phyloP scores from a whole-genome alignment of 2,113 vertebrate genomes.

The Perognathus longimembris region DNA sequence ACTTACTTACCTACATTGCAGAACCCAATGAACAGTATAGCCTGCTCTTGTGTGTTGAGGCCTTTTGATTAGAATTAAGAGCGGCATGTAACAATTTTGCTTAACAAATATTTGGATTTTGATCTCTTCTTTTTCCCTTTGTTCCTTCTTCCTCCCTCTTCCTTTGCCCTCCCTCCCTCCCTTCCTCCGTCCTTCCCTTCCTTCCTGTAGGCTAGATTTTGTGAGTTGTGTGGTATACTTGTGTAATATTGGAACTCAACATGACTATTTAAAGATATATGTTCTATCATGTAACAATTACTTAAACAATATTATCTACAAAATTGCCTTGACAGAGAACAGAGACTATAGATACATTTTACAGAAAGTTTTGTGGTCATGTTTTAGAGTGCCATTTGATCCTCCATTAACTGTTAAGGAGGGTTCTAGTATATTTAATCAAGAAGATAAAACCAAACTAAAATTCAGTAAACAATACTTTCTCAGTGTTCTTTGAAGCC shows the following conservation, averaged over 20 bases:
- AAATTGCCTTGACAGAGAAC: neutral
- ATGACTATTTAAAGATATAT: neutral
- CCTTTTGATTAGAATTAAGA: conserved; percentile 45
- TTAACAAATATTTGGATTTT: too few relatives aligned
- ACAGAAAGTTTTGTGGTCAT: neutral
- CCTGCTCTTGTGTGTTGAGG: neutral
- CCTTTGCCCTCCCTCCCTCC: neutral
- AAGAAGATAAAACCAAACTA: too few relatives aligned
- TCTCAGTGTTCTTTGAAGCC: neutral
- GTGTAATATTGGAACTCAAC: neutral
- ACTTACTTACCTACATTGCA: neutral
- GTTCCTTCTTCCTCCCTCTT: neutral
- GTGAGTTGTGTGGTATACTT: neutral
- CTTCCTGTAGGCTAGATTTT: neutral
- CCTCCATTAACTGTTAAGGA: too few relatives aligned
- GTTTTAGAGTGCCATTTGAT: too few relatives aligned
- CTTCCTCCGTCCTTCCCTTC: neutral
- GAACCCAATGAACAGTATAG: neutral
- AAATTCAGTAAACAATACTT: too few relatives aligned
- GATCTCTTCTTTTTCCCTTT: too few relatives aligned
- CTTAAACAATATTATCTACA: conserved; percentile 5
- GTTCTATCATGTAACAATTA: neutral
- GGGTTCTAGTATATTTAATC: too few relatives aligned
- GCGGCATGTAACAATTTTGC: neutral
- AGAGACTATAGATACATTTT: neutral